Evolutionary conservation across 2,113 vertebrate genomes (phyloP).

Genomic region (Rhea pennata): DNA sequence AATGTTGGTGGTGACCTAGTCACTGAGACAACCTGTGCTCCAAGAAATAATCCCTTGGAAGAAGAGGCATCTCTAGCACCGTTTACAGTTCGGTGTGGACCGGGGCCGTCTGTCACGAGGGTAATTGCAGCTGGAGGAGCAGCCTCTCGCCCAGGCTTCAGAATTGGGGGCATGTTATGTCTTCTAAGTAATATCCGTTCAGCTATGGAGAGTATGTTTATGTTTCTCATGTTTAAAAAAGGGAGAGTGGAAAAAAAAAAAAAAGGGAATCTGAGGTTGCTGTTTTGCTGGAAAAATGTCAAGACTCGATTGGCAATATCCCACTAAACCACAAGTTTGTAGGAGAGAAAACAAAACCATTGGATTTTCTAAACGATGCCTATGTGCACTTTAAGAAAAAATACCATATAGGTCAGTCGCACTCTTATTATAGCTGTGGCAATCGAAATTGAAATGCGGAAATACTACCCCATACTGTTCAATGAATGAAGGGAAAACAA

Average conservation of each 20-base stretch:
- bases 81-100: background rate
- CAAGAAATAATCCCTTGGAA: background rate
- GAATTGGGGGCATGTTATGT: constrained; percentile 15
- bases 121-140: background rate
- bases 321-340: constrained; percentile 74
- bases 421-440: constrained; percentile 68
- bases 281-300: constrained; percentile 73
- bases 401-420: constrained; percentile 47
- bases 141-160: background rate
- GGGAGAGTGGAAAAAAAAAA: background rate
- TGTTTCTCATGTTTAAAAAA: constrained; percentile 40
- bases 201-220: constrained; percentile 45
- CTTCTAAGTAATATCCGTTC: constrained; percentile 48
- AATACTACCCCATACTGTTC: constrained; percentile 58
- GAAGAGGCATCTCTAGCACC: background rate
- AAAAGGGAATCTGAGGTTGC: constrained; percentile 73
- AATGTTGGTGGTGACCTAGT: background rate
- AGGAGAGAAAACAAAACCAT: constrained; percentile 71
- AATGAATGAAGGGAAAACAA: constrained; percentile 67
- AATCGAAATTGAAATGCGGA: constrained; percentile 60
- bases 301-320: constrained; percentile 77
- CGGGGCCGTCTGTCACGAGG: background rate
- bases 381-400: constrained; percentile 67
- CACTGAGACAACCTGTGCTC: background rate
- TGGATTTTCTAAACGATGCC: constrained; percentile 66